Conservation (phyloP, 2,888 invertebrate species). For the Vanessa cardui region DNA sequence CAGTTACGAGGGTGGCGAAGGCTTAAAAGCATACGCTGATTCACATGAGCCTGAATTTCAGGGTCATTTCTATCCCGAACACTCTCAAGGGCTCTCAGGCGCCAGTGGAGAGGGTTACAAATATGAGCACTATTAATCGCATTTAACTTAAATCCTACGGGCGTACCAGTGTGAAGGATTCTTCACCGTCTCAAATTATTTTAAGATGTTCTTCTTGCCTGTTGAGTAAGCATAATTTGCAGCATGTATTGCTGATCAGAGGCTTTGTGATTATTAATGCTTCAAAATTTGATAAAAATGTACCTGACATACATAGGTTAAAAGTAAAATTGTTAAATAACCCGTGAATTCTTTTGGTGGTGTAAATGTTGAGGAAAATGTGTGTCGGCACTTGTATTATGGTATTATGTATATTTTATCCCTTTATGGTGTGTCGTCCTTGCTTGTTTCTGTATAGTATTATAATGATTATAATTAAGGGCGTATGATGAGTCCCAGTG, state of each 20-base stretch:
- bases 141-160: slow-evolving; percentile 49
- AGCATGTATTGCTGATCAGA: slow-evolving; percentile 49
- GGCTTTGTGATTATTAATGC: slow-evolving; percentile 52
- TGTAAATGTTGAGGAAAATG: slow-evolving; percentile 46
- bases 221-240: slow-evolving; percentile 50
- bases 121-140: slow-evolving; percentile 67
- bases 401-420: slow-evolving; percentile 38
- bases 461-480: slow-evolving; percentile 55
- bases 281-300: slow-evolving; percentile 53
- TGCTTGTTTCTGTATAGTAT: slow-evolving; percentile 44
- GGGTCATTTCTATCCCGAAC: slow-evolving; percentile 62
- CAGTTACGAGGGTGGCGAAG: slow-evolving; percentile 65
- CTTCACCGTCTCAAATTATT: slow-evolving; percentile 53
- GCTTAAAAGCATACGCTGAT: slow-evolving; percentile 68
- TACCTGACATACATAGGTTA: slow-evolving; percentile 72
- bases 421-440: slow-evolving; percentile 40
- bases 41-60: slow-evolving; percentile 57
- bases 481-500: slow-evolving; percentile 66
- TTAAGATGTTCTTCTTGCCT: slow-evolving; percentile 68
- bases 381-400: slow-evolving; percentile 47
- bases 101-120: slow-evolving; percentile 70
- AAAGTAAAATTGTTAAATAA: slow-evolving; percentile 53
- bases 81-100: slow-evolving; percentile 58
- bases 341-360: slow-evolving; percentile 56
- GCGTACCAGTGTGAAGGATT: slow-evolving; percentile 51